These are phyloP conservation scores for Melanophora roralis DNA, from an alignment of 2,888 invertebrate species.

Conservation along the genomic window DNA sequence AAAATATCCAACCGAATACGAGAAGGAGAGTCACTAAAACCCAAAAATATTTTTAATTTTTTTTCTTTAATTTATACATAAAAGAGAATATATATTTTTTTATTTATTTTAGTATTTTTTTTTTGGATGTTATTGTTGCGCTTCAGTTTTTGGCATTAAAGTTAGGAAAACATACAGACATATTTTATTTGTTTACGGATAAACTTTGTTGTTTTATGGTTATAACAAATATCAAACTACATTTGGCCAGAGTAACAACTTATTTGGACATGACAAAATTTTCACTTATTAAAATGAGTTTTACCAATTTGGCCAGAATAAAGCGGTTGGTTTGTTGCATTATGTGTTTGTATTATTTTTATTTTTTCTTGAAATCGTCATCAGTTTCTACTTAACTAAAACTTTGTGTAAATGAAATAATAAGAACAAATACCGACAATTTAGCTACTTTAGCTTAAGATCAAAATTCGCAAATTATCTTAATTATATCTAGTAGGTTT, in stretches of 20 bases:
- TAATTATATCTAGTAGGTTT: too few relatives aligned
- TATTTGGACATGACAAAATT: conserved; percentile 62
- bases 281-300: conserved; percentile 65
- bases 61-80: neutral
- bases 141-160: conserved; percentile 23
- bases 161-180: too few relatives aligned
- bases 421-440: neutral
- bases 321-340: conserved; percentile 7
- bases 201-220: conserved; percentile 39
- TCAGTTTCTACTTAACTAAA: neutral
- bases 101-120: neutral
- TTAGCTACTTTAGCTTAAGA: too few relatives aligned
- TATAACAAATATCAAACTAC: conserved; percentile 42
- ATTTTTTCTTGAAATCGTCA: too few relatives aligned
- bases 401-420: neutral
- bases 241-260: conserved; percentile 37
- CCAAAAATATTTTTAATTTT: conserved; percentile 7
- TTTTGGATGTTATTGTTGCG: neutral
- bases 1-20: neutral
- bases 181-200: conserved; percentile 23
- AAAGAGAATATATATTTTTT: conserved; percentile 10
- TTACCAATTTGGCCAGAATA: conserved; percentile 60
- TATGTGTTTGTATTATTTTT: too few relatives aligned
- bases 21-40: neutral
- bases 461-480: too few relatives aligned